phyloP scores from a whole-genome alignment of 2,797 vertebrate species.

The Aythya fuligula region DNA sequence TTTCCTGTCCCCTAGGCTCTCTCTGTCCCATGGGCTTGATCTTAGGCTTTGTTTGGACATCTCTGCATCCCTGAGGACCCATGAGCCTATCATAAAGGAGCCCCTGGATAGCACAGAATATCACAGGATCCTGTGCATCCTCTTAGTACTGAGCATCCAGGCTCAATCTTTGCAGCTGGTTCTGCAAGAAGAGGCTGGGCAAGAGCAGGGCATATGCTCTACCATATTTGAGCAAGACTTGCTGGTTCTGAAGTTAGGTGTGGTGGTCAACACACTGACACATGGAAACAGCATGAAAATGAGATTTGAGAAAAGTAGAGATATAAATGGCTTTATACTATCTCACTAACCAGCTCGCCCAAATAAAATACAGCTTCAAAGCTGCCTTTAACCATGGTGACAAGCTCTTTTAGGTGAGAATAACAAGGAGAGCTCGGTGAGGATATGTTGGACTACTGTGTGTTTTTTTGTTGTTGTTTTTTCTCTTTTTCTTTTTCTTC shows the following conservation, averaged over 20 bases:
- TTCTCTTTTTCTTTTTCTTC: background rate
- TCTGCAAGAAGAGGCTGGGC: background rate
- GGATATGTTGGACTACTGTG: background rate
- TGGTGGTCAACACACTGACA: background rate
- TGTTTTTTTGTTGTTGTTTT: background rate
- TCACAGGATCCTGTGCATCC: background rate
- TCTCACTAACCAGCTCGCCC: background rate
- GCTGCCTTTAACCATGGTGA: background rate
- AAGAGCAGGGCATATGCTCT: background rate
- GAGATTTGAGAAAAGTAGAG: background rate
- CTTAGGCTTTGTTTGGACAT: background rate
- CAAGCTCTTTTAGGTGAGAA: background rate
- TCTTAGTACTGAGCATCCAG: background rate
- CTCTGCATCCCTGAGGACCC: background rate
- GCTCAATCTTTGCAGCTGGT: background rate
- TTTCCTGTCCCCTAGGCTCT: background rate
- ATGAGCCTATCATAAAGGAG: background rate
- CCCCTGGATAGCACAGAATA: background rate
- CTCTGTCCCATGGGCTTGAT: fast-evolving
- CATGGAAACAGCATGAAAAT: background rate
- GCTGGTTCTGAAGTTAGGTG: background rate
- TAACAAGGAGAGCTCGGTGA: background rate
- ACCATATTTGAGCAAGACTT: background rate
- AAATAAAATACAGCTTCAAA: background rate
- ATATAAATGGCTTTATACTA: background rate